Evolutionary conservation across 1,140 invertebrate genomes (phyloP).

Genomic region (Radopholus similis): DNA sequence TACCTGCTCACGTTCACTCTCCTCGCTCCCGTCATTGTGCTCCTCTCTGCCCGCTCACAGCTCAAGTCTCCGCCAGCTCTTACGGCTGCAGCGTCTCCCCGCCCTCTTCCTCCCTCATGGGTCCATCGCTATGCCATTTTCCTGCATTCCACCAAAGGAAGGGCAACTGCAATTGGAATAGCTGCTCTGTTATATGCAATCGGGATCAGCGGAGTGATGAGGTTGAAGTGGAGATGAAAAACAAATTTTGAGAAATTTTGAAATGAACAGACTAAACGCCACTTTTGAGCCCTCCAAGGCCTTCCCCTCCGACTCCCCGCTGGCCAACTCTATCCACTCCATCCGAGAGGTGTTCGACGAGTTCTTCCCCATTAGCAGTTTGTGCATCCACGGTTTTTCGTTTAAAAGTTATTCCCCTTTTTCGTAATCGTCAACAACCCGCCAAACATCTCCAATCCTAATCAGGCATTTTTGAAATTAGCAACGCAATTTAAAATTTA

Average conservation of each 20-base stretch:
- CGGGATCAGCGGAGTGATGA: constrained; percentile 38
- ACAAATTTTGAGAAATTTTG: too few relatives aligned
- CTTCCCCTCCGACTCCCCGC: constrained; percentile 55
- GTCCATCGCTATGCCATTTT: constrained; percentile 26
- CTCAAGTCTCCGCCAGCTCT: not conserved
- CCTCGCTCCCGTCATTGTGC: constrained; percentile 9
- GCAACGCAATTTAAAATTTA: not conserved
- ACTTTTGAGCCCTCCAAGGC: constrained; percentile 58
- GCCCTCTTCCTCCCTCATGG: not conserved
- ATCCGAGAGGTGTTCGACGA: constrained; percentile 52
- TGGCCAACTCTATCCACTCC: constrained; percentile 43
- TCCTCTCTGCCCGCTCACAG: not conserved
- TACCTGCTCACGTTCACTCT: constrained; percentile 58
- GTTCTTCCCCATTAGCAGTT: constrained; percentile 58
- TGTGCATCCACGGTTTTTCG: constrained; percentile 3
- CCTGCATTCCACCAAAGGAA: constrained; percentile 43
- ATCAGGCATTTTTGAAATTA: constrained; percentile 31
- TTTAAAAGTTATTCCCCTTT: not conserved
- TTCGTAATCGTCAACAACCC: constrained; percentile 46
- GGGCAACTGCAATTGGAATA: constrained; percentile 25
- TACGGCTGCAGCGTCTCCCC: not conserved
- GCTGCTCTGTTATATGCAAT: constrained; percentile 39
- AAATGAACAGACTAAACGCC: constrained; percentile 30
- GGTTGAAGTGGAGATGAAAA: too few relatives aligned
- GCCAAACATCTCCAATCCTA: constrained; percentile 46